Percentiles rank a stretch among this genome's conserved stretches.
Conservation (phyloP, 2,113 vertebrate species). For the Myotis lucifugus region DNA sequence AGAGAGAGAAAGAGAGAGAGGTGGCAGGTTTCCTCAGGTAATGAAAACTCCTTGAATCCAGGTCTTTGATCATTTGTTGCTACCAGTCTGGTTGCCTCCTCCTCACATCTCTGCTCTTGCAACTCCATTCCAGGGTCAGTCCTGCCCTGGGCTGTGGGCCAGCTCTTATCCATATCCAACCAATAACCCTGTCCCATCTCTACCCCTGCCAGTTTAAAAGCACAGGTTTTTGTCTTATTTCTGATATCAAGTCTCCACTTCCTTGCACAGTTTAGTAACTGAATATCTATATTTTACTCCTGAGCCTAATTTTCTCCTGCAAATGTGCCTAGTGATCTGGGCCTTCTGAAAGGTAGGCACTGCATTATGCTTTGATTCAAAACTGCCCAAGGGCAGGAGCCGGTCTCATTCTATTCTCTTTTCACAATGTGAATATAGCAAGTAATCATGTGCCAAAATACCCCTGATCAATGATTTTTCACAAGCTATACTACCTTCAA, state of each 20-base stretch:
- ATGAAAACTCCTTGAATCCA: background rate
- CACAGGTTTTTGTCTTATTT: background rate
- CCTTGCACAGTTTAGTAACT: background rate
- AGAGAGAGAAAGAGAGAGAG: background rate
- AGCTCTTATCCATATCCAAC: background rate
- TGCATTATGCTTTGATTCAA: conserved; percentile 44
- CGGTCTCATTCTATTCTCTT: background rate
- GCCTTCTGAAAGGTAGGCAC: background rate
- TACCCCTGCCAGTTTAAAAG: background rate
- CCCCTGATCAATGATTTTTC: background rate
- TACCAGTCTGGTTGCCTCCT: background rate
- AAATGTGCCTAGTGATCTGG: background rate
- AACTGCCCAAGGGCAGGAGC: background rate
- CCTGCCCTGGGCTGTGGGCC: background rate
- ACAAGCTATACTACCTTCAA: background rate
- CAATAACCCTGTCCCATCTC: background rate
- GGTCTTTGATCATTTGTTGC: background rate
- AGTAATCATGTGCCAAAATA: background rate
- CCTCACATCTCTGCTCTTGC: background rate
- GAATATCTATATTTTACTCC: background rate
- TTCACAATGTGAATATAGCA: background rate
- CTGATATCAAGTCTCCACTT: background rate
- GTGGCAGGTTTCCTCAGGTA: background rate
- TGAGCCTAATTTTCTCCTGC: conserved; percentile 6
- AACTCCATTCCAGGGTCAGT: background rate